These are phyloP conservation scores for Hyperoplus immaculatus DNA, from an alignment of 2,797 vertebrate genomes.

Conservation along the genomic window DNA sequence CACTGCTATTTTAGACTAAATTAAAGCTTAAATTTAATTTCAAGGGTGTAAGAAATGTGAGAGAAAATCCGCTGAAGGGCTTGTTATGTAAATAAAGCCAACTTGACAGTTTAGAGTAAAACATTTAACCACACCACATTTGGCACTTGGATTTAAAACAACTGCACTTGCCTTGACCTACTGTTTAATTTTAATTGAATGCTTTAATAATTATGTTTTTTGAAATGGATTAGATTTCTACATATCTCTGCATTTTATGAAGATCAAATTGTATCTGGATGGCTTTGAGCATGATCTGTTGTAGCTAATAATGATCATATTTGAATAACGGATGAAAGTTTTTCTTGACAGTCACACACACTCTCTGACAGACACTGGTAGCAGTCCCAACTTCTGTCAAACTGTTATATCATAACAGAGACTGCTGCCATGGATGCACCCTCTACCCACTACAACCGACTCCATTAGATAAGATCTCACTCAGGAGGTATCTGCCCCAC, in stretches of 20 bases:
- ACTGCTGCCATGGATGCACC: conserved; percentile 27
- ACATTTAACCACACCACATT: neutral
- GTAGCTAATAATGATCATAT: neutral
- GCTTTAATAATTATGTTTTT: conserved; percentile 1
- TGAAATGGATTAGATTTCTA: neutral
- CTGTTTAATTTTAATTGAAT: neutral
- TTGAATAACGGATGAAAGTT: neutral
- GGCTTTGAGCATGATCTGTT: neutral
- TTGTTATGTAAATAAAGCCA: neutral
- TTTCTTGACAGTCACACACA: neutral
- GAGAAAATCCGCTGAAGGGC: neutral
- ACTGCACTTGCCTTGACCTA: neutral
- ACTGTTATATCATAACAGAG: conserved; percentile 36
- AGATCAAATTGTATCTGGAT: neutral
- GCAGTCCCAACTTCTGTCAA: conserved; percentile 4
- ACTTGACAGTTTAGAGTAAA: conserved; percentile 4
- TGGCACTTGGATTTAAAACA: neutral
- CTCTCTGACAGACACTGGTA: conserved; percentile 13
- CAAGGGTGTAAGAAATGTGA: neutral
- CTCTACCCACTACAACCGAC: conserved; percentile 38
- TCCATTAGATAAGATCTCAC: conserved; percentile 72
- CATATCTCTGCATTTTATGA: neutral
- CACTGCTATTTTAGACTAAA: neutral
- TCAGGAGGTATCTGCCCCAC: conserved; percentile 81
- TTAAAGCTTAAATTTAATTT: neutral